Evolutionary conservation across 1,140 invertebrate genomes (phyloP), one percentile per base, ranked within the genome.

Genomic region (Notospermus geniculatus): DNA sequence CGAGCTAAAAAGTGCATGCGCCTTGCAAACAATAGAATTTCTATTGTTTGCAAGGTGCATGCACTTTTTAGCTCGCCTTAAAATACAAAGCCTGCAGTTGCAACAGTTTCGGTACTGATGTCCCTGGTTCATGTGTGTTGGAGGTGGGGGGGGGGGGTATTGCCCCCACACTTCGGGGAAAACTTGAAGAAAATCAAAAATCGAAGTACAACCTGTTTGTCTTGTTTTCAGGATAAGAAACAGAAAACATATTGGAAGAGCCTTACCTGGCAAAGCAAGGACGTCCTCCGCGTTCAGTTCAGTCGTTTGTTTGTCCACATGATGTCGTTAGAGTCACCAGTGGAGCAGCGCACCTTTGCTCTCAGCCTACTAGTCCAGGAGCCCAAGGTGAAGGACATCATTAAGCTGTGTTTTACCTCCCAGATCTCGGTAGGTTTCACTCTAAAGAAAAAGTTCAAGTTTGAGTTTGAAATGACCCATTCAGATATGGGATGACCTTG

Each of bases 291-390:
- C 29, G 65, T 81, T 46, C 82, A 86, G 72, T 79, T 85, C 7
- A 82, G 84, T 0, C 82, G 82, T 65, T 76, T 88, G 30, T 79
- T 88, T 67, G 69, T 84, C 0, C 86, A 84, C 80, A 69, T 87
- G 58, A 63, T 88, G 36, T 83, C 83, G 0, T 83, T 86, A 0
- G 76, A 80, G 53, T 82, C 85, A 62, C 81, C 74, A 41, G 80
- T 75, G 71, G 79, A 71, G 74, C 78, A 83, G 1, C 74, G 86
- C 36, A 76, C 85, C 32, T 87, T 83, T 53, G 62, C 71, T 5
- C 15, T 78, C 55, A 71, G 72, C 0, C 73, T 65, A 39, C 43
- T 79, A 19, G 67, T 67, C 41, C 69, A 67, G 9, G 77, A 77
- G 58, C 56, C 59, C 1, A 56, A 66, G 36, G 69, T 68, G 0